phyloP scores from a whole-genome alignment of 35 echinoderm and acorn worm species.

The Amphiura filiformis region DNA sequence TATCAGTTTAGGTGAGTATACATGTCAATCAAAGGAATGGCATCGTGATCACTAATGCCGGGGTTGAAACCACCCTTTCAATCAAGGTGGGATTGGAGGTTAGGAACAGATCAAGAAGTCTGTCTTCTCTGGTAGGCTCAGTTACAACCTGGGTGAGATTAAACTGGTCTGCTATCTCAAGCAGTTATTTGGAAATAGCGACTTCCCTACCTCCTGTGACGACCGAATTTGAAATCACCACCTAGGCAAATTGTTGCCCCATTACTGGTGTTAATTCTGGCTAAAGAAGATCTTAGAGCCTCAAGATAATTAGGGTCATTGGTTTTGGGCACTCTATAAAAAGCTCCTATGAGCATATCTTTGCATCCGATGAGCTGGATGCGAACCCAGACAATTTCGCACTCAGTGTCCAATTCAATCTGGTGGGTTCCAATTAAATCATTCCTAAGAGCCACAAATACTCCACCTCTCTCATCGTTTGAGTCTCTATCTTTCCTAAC shows the following conservation, averaged over 20 bases:
- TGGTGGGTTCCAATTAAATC: slow-evolving; percentile 1
- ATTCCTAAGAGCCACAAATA: slow-evolving; percentile 18
- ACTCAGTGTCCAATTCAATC: neutral
- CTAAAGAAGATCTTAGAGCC: neutral
- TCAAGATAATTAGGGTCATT: neutral
- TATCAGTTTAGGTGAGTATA: neutral
- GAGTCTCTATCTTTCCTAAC: slow-evolving; percentile 5
- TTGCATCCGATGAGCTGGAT: neutral
- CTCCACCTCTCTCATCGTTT: slow-evolving; percentile 7
- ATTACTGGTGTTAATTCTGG: neutral
- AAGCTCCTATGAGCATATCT: neutral
- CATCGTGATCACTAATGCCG: neutral
- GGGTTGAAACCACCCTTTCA: neutral
- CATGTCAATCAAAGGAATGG: neutral
- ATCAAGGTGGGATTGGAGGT: neutral
- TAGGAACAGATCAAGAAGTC: slow-evolving; percentile 1
- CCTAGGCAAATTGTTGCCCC: neutral
- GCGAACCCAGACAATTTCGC: slow-evolving; percentile 17
- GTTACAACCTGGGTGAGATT: neutral
- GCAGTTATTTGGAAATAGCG: neutral
- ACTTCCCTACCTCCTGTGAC: neutral
- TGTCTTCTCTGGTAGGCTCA: slow-evolving; percentile 14
- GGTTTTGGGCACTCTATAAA: neutral
- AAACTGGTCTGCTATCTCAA: slow-evolving; percentile 1
- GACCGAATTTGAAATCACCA: neutral